Percentiles rank a stretch among this genome's conserved stretches.
phyloP scores from a whole-genome alignment of 2,888 invertebrate genomes.

The Apoda limacodes region DNA sequence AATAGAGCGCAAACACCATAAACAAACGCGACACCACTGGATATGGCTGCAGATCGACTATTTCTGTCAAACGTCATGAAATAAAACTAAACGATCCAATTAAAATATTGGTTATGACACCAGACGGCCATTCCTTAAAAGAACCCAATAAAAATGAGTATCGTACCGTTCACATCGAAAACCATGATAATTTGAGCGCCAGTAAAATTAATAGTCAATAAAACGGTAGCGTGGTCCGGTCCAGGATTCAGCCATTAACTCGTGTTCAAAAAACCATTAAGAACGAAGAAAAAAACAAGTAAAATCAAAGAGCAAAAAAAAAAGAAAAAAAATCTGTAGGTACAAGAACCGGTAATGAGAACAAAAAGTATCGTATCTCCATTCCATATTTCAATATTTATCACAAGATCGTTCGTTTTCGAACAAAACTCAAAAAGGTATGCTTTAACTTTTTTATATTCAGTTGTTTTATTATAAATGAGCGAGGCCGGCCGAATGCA shows the following conservation, averaged over 20 bases:
- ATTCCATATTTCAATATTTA: slow-evolving; percentile 68
- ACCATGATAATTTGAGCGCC: slow-evolving; percentile 27
- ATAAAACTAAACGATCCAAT: too few relatives aligned
- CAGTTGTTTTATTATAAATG: slow-evolving; percentile 54
- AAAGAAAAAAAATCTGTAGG: slow-evolving; percentile 14
- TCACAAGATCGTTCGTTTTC: slow-evolving; percentile 62
- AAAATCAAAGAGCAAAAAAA: slow-evolving; percentile 19
- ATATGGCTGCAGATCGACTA: too few relatives aligned
- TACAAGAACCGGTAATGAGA: slow-evolving; percentile 23
- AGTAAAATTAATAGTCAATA: slow-evolving; percentile 50
- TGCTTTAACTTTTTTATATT: slow-evolving; percentile 28
- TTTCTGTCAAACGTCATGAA: too few relatives aligned
- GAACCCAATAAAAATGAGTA: slow-evolving; percentile 23
- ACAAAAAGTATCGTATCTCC: slow-evolving; percentile 53
- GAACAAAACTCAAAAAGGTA: slow-evolving; percentile 57
- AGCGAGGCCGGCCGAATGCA: slow-evolving; percentile 34
- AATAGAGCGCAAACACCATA: too few relatives aligned
- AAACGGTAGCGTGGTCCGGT: slow-evolving; percentile 50
- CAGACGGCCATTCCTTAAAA: slow-evolving; percentile 10
- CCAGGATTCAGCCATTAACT: slow-evolving; percentile 39
- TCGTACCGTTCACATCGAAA: slow-evolving; percentile 22
- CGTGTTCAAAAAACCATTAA: slow-evolving; percentile 47
- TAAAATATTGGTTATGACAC: too few relatives aligned
- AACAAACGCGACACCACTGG: too few relatives aligned
- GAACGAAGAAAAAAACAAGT: slow-evolving; percentile 29